Evolutionary conservation across 2,113 vertebrate genomes (phyloP).

Genomic region (Lamprotornis superbus): DNA sequence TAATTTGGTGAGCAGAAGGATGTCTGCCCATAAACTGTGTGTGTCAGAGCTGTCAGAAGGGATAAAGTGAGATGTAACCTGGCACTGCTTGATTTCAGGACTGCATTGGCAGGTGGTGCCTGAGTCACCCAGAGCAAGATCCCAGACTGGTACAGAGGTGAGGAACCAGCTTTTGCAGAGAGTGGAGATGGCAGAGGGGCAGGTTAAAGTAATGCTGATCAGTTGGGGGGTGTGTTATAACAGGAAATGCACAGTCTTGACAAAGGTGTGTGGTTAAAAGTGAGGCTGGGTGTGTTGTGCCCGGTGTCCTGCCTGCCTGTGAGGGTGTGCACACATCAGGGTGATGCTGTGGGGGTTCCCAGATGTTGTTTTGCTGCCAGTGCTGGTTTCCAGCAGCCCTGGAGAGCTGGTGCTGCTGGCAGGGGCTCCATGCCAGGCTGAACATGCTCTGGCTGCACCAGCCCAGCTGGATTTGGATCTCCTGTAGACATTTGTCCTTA

Average conservation of each 20-base stretch:
- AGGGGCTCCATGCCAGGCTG: background rate
- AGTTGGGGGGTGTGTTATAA: accelerated
- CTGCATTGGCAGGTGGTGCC: background rate
- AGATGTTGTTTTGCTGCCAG: background rate
- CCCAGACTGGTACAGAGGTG: background rate
- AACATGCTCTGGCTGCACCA: background rate
- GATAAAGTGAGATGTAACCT: background rate
- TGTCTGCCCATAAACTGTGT: background rate
- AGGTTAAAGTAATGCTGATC: background rate
- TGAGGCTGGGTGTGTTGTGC: accelerated
- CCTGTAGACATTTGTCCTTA: conserved; percentile 13
- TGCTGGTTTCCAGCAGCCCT: background rate
- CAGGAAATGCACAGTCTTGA: background rate
- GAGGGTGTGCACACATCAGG: accelerated
- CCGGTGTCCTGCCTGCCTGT: background rate
- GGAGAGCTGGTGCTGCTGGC: background rate
- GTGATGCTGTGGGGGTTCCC: background rate
- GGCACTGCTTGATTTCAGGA: background rate
- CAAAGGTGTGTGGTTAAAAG: background rate
- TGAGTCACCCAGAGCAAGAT: background rate
- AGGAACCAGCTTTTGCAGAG: background rate
- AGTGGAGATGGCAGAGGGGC: background rate
- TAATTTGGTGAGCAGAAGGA: background rate
- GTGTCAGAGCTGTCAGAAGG: background rate
- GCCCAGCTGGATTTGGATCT: background rate